These are phyloP conservation scores for Bembecia ichneumoniformis DNA, from an alignment of 2,888 invertebrate genomes.

Conservation along the genomic window DNA sequence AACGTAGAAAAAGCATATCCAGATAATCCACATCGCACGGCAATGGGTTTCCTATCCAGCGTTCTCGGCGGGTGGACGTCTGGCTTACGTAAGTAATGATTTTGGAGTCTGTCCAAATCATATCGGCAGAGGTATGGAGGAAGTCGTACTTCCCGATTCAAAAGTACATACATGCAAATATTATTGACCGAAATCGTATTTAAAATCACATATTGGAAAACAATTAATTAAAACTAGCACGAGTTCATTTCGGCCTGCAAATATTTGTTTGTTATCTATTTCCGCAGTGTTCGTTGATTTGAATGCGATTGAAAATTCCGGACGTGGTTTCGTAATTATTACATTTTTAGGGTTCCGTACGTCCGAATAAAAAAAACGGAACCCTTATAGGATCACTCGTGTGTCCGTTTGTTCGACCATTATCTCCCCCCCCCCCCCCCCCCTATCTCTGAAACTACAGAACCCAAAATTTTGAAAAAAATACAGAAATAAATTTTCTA, in stretches of 20 bases:
- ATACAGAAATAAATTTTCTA: no score
- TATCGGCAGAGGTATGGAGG: slow-evolving; percentile 31
- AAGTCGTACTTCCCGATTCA: slow-evolving; percentile 43
- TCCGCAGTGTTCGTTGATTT: neutral
- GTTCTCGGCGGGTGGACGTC: slow-evolving; percentile 22
- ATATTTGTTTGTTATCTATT: neutral
- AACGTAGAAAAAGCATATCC: no score
- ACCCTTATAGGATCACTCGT: no score
- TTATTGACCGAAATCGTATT: slow-evolving; percentile 5
- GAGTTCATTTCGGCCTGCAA: neutral
- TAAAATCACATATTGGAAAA: neutral
- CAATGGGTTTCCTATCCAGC: slow-evolving; percentile 1
- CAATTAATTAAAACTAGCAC: neutral
- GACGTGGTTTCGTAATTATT: no score
- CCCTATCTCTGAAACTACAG: no score
- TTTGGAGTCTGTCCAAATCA: slow-evolving; percentile 62
- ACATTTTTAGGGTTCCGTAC: no score
- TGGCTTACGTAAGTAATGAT: slow-evolving; percentile 64
- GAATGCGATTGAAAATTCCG: neutral
- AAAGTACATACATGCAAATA: slow-evolving; percentile 29
- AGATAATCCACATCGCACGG: neutral
- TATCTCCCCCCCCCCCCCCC: no score
- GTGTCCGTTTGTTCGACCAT: no score
- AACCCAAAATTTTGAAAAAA: no score
- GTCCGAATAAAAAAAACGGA: no score